These are phyloP conservation scores for Bombus affinis DNA, from an alignment of 1,140 invertebrate genomes.

Conservation along the genomic window DNA sequence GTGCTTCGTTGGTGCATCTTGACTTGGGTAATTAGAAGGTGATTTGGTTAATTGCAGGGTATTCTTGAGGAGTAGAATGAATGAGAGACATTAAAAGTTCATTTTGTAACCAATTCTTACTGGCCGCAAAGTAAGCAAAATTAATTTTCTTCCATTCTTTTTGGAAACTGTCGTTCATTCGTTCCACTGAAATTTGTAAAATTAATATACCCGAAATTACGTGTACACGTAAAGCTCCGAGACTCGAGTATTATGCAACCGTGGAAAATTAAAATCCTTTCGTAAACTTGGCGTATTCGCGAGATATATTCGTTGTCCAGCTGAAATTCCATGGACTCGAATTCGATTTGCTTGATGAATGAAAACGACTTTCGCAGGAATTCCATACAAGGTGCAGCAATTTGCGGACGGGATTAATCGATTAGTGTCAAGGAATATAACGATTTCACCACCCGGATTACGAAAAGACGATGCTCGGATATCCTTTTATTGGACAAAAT, in stretches of 20 bases:
- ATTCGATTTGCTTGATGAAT: conserved; percentile 42
- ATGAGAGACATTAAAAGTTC: conserved; percentile 22
- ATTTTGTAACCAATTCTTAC: neutral
- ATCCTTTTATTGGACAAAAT: neutral
- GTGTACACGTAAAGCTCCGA: neutral
- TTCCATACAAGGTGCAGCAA: conserved; percentile 38
- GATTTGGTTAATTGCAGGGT: conserved; percentile 16
- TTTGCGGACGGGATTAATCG: conserved; percentile 45
- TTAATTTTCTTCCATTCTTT: neutral
- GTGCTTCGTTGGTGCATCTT: neutral
- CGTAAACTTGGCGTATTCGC: neutral
- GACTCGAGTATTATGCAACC: neutral
- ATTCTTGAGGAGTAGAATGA: neutral
- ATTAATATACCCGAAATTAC: conserved; percentile 1
- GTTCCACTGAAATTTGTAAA: conserved; percentile 6
- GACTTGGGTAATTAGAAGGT: conserved; percentile 21
- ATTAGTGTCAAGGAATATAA: neutral
- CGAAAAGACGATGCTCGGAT: neutral
- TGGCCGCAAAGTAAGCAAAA: neutral
- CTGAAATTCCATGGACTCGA: conserved; percentile 23
- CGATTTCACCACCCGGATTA: conserved; percentile 28
- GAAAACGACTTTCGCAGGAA: conserved; percentile 31
- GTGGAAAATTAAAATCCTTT: conserved; percentile 16
- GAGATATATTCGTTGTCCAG: neutral
- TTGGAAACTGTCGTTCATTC: neutral